Percentiles rank a stretch among this genome's conserved stretches.
Evolutionary conservation across 1,140 invertebrate species (phyloP).

Genomic region (Achroia grisella): DNA sequence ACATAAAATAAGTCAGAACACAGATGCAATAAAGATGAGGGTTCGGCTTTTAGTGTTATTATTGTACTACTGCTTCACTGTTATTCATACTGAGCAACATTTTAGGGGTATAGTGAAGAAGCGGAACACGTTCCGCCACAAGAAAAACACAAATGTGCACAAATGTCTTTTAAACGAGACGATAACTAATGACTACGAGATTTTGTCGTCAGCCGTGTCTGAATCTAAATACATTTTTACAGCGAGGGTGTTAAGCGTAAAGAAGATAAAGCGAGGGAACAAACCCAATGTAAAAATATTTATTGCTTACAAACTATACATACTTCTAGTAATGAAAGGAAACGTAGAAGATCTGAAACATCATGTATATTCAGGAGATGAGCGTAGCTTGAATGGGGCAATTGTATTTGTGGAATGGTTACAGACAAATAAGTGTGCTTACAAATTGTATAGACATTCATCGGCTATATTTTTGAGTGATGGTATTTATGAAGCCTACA

Average conservation of each 20-base stretch:
- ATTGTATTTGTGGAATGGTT: conserved; percentile 65
- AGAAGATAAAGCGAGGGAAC: conserved; percentile 58
- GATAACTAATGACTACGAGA: conserved; percentile 69
- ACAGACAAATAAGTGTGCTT: conserved; percentile 58
- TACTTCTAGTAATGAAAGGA: conserved; percentile 60
- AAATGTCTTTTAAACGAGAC: conserved; percentile 69
- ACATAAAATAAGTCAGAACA: too few relatives aligned
- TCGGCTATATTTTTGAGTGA: conserved; percentile 67
- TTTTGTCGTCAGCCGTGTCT: conserved; percentile 64
- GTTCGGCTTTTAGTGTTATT: conserved; percentile 51
- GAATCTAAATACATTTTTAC: conserved; percentile 69
- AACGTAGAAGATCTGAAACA: conserved; percentile 49
- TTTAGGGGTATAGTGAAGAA: conserved; percentile 43
- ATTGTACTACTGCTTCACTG: conserved; percentile 41
- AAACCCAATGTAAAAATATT: conserved; percentile 48
- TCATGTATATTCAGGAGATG: conserved; percentile 52
- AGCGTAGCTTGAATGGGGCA: conserved; percentile 53
- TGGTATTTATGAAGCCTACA: conserved; percentile 44
- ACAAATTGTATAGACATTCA: conserved; percentile 64
- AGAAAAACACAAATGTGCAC: conserved; percentile 54
- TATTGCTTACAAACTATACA: conserved; percentile 60
- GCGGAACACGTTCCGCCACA: conserved; percentile 45
- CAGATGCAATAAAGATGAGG: conserved; percentile 49
- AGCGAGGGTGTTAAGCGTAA: conserved; percentile 60
- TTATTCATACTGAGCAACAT: conserved; percentile 40